Base-by-base conservation (phyloP, 2,888 invertebrate genomes). In the Spilosoma lubricipeda region DNA sequence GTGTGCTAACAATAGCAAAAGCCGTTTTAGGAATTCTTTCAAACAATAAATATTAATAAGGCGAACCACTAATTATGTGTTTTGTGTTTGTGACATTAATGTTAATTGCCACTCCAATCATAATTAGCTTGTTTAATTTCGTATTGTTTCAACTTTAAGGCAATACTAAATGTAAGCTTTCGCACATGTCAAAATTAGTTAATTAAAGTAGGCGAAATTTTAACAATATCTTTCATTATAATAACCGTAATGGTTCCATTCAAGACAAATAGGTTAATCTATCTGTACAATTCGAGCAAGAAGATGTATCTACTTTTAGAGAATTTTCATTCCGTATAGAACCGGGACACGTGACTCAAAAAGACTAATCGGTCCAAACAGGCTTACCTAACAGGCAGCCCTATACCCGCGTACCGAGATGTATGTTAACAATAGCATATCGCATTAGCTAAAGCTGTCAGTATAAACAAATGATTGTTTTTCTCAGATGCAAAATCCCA, bases 401-500 rank as follows among this genome's bases (percentile, higher is more conserved):
- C 48, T 5, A 23, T 11, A 4, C 27, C 59, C 11, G 59, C 13
- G 3, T 13, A 59, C 27, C 27, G 27, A 27, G 27, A 59, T 9
- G 11, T 27, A 27, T 30, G 4, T 13, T 27, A 27, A 27, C 59
- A 15, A 27, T 27, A 59, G 13, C 11, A 52, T 7, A 23, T 23
- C 5, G 18, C 18, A 18, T 45, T 18, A 18, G 45, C 5, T 48
- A 48, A 48, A 48, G 5, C 48, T 20, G 52, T 52, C 23, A 23
- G 23, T 52, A 52, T 7, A 20, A 27, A 59, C 27, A 18, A 63
- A 30, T 18, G 2, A 63, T 7, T 63, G 30, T 18, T 48, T 30
- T 1, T 48, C 27, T 3, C 85, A 95, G 95, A 75, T 95, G 95
- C 77, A 89, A 87, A 73, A 86, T 93, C 30, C 90, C 92, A 0